Base-by-base conservation (phyloP, 2,113 vertebrate species). In the Nannobrachium achirus region DNA sequence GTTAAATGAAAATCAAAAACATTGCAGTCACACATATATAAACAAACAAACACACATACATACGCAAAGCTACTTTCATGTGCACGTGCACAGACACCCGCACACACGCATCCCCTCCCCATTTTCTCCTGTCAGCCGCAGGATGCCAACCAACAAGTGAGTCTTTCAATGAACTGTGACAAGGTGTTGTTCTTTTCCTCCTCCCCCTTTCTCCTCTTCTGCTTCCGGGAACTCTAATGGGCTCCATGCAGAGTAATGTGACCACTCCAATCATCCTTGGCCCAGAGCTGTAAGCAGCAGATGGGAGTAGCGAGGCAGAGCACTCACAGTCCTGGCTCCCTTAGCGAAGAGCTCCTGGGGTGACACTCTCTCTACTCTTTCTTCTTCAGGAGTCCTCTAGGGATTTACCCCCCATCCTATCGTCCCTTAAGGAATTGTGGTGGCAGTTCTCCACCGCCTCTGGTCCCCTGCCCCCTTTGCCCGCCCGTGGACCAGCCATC, bases 231-330 rank as follows among this genome's bases (percentile, higher is more conserved):
- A 93, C 93, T 91, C 90, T 96, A 96, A 98, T 94, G 92, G 51
- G 95, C 95, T 94, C 92, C 96, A 95, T 94, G 93, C 93, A 95
- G 96, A 92, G 91, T 91, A 92, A 94, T 95, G 92, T 94, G 95
- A 96, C 95, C 95, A 96, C 95, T 94, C 92, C 91, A 92, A 95
- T 96, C 93, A 95, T 88, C 92, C 84, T 94, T 89, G 90, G 85
- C 86, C 67, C 51, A 81, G 91, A 87, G 75, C 79, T 84, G 71
- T 66, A 63, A 90, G 90, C 78, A 73, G 85, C 88, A 91, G 87
- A 93, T 78, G 76, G 51, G 66, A 81, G 75, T 49, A 76, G 78
- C 74, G 82, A 74, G 68, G 62, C 42, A 41, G 58, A 38, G 48
- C n/a, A 59, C 73, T 90, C 56, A 18, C 73, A 79, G 76, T 82